Evolutionary conservation across 2,888 invertebrate genomes (phyloP).

Genomic region (Malthinus seriepunctatus): DNA sequence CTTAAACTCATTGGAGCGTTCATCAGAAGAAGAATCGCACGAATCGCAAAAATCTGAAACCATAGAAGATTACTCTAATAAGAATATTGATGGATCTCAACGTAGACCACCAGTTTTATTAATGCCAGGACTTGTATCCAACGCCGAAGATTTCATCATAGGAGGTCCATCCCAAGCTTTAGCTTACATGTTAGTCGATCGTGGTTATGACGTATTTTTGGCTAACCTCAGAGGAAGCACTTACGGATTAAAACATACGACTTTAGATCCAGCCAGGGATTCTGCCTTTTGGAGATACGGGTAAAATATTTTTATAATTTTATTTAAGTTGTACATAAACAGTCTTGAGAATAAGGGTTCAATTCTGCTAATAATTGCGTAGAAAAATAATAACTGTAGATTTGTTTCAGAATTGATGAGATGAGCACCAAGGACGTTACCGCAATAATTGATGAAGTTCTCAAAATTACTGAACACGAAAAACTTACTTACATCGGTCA

Average conservation of each 20-base stretch:
- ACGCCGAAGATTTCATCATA: constrained; percentile 74
- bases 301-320: constrained; percentile 31
- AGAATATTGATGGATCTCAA: background rate
- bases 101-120: constrained; percentile 62
- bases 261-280: constrained; percentile 42
- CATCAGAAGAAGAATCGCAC: constrained; percentile 3
- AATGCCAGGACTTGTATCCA: constrained; percentile 76
- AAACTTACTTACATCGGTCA: constrained; percentile 73
- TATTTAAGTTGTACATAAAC: too few species aligned
- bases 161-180: constrained; percentile 63
- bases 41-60: background rate
- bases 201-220: constrained; percentile 62
- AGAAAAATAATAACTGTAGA: background rate
- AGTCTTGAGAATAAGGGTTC: too few species aligned
- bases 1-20: background rate
- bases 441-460: constrained; percentile 71
- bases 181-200: constrained; percentile 52
- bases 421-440: constrained; percentile 77
- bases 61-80: background rate
- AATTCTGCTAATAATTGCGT: background rate
- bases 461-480: constrained; percentile 58
- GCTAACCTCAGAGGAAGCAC: constrained; percentile 64
- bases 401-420: constrained; percentile 70
- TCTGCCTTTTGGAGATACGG: constrained; percentile 54
- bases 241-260: constrained; percentile 57